Conservation (phyloP, 2,113 vertebrate genomes). For the Catharus bicknelli region DNA sequence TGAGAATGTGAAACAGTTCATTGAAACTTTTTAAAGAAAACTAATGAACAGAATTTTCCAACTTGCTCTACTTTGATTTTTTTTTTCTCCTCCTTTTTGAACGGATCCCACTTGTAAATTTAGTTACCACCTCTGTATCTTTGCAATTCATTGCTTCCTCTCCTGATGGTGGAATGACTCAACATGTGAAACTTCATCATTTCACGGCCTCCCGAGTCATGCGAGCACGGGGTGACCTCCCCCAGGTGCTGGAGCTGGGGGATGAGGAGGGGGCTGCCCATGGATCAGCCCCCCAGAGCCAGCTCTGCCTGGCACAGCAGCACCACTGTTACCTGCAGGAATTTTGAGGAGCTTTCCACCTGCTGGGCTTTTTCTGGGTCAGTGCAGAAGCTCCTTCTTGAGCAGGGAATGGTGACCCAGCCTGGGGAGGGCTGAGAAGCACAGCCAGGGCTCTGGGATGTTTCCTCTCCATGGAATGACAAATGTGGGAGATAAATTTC, state of each 20-base stretch:
- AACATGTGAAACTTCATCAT: constrained; percentile 63
- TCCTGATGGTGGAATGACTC: constrained; percentile 65
- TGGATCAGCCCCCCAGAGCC: neutral
- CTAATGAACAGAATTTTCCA: constrained; percentile 65
- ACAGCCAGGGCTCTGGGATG: neutral
- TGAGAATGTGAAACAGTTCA: constrained; percentile 33
- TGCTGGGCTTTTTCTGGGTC: neutral
- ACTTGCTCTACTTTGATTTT: constrained; percentile 66
- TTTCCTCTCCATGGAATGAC: neutral
- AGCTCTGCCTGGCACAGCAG: neutral
- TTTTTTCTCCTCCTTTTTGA: constrained; percentile 35
- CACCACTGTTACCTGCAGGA: neutral
- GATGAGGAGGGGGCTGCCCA: neutral
- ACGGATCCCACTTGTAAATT: constrained; percentile 66
- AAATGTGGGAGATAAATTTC: rapidly evolving
- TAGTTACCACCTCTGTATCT: constrained; percentile 69
- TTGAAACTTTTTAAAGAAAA: constrained; percentile 53
- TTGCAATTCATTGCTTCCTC: constrained; percentile 61
- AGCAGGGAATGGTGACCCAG: neutral
- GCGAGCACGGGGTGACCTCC: constrained; percentile 23
- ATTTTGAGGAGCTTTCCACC: neutral
- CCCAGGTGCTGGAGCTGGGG: constrained; percentile 18
- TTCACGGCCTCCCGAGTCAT: constrained; percentile 61
- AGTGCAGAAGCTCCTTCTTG: neutral
- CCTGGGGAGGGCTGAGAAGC: neutral